Evolutionary conservation across 2,888 invertebrate genomes (phyloP).

Genomic region (Masnerella sp.): DNA sequence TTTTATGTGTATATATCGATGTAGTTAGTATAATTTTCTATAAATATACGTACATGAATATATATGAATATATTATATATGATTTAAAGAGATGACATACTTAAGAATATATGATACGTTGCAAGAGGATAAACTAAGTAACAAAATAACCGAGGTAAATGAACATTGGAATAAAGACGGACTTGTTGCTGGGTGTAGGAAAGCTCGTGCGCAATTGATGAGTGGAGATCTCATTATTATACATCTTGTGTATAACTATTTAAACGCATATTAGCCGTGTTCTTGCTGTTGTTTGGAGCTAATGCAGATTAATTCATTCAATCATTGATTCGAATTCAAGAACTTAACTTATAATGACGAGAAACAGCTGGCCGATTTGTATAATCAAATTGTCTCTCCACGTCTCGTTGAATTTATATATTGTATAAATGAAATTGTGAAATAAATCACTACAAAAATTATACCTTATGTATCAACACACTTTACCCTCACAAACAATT

Average conservation of each 20-base stretch:
- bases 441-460: constrained; percentile 74
- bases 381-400: constrained; percentile 67
- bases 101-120: constrained; percentile 54
- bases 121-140: constrained; percentile 33
- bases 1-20: constrained; percentile 77
- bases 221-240: constrained; percentile 67
- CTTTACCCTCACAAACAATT: too few relatives aligned
- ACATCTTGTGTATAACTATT: constrained; percentile 57
- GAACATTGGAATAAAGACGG: constrained; percentile 56
- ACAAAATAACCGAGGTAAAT: constrained; percentile 23
- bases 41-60: constrained; percentile 63
- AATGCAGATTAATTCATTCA: constrained; percentile 27
- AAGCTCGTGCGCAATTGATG: constrained; percentile 72
- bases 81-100: constrained; percentile 56
- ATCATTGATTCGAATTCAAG: constrained; percentile 25
- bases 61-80: constrained; percentile 41
- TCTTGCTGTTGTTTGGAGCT: constrained; percentile 57
- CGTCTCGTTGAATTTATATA: constrained; percentile 73
- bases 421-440: constrained; percentile 75
- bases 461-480: too few relatives aligned
- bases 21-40: constrained; percentile 77
- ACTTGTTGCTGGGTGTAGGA: constrained; percentile 74
- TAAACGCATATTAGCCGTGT: constrained; percentile 55
- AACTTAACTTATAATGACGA: constrained; percentile 51
- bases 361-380: constrained; percentile 58